Evolutionary conservation across 2,797 vertebrate genomes (phyloP).

Genomic region (Xiphophorus birchmanni): DNA sequence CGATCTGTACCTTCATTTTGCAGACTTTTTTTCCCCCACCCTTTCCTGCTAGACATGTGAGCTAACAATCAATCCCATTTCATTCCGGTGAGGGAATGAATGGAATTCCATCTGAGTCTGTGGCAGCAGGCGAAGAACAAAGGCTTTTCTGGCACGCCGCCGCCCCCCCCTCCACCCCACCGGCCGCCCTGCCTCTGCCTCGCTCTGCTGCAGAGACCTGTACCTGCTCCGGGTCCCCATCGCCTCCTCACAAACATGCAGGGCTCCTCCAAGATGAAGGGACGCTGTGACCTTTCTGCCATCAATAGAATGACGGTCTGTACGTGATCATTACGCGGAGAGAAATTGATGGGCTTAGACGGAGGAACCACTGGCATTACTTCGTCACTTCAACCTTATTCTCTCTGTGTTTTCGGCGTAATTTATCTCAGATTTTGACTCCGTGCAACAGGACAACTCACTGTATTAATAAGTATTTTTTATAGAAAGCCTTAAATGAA

Average conservation of each 20-base stretch:
- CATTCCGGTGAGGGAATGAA: constrained; percentile 76
- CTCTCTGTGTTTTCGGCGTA: neutral
- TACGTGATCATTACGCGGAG: constrained; percentile 9
- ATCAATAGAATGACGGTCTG: constrained; percentile 19
- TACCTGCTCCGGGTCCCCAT: constrained; percentile 32
- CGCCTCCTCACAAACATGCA: constrained; percentile 26
- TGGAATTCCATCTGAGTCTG: constrained; percentile 76
- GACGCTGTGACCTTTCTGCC: constrained; percentile 15
- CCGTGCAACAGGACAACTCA: neutral
- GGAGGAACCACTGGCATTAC: neutral
- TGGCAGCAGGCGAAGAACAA: constrained; percentile 60
- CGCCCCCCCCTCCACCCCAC: neutral
- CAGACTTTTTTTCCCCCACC: constrained; percentile 23
- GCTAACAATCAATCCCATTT: constrained; percentile 83
- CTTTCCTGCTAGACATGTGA: constrained; percentile 69
- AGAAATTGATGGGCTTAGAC: constrained; percentile 1
- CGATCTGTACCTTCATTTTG: constrained; percentile 50
- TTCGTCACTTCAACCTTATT: neutral
- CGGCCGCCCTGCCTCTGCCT: constrained; percentile 22
- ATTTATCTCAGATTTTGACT: neutral
- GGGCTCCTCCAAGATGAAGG: constrained; percentile 10
- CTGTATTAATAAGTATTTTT: neutral
- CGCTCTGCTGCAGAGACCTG: constrained; percentile 36
- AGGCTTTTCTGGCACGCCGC: constrained; percentile 54
- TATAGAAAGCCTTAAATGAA: neutral